phyloP scores from a whole-genome alignment of 2,797 vertebrate species.

The Xenopus petersii region DNA sequence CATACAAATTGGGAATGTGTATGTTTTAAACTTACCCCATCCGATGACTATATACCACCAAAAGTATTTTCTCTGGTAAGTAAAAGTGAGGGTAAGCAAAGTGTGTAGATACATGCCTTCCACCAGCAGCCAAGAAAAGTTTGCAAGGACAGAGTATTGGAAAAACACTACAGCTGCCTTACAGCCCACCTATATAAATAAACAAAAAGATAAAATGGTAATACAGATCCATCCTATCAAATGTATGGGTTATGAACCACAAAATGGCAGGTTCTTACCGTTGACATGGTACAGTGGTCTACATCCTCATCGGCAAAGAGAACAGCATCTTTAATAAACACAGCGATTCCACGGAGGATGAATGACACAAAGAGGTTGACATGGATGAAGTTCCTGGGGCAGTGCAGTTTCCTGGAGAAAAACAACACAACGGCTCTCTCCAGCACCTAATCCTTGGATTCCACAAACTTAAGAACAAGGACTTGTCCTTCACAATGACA shows the following conservation, averaged over 20 bases:
- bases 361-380: slow-evolving; percentile 88
- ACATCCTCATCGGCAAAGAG: slow-evolving; percentile 82
- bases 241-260: background rate
- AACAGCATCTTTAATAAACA: slow-evolving; percentile 84
- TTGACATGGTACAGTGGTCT: slow-evolving; percentile 85
- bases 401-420: slow-evolving; percentile 79
- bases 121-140: slow-evolving; percentile 88
- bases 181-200: slow-evolving; percentile 66
- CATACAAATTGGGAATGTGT: background rate
- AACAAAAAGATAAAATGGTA: background rate
- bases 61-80: slow-evolving; percentile 83
- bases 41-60: slow-evolving; percentile 84
- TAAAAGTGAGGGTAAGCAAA: slow-evolving; percentile 79
- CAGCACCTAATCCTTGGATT: background rate
- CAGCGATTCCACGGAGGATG: slow-evolving; percentile 79
- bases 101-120: slow-evolving; percentile 88
- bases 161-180: slow-evolving; percentile 81
- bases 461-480: background rate
- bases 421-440: background rate
- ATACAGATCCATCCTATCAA: no score
- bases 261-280: slow-evolving; percentile 59
- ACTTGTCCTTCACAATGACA: background rate
- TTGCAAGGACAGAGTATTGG: slow-evolving; percentile 84
- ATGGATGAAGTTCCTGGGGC: slow-evolving; percentile 88
- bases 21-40: slow-evolving; percentile 74